A percentile compares a stretch with the other conserved stretches of the same genome.
Conservation (phyloP, 2,888 invertebrate species). For the Ligdia adustata region DNA sequence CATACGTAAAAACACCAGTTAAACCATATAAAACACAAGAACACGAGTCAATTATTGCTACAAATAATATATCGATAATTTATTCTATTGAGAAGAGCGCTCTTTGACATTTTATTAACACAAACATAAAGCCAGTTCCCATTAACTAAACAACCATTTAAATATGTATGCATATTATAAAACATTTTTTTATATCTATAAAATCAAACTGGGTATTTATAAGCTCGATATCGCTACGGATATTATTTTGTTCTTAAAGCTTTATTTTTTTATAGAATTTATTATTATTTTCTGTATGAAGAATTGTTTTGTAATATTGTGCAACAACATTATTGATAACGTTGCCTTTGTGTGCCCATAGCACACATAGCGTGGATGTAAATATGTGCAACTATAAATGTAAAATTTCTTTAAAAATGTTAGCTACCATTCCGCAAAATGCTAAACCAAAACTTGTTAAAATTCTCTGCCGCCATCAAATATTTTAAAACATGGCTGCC, state of each 20-base stretch:
- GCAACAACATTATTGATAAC: too few relatives aligned
- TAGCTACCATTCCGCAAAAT: conserved; percentile 20
- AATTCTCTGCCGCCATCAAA: conserved; percentile 43
- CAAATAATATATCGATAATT: conserved; percentile 15
- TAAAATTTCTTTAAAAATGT: background rate
- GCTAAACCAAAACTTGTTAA: conserved; percentile 47
- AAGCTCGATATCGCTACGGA: too few relatives aligned
- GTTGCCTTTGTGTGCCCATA: too few relatives aligned
- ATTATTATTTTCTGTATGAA: too few relatives aligned
- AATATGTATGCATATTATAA: conserved; percentile 4
- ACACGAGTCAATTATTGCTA: conserved; percentile 6
- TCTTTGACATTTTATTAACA: conserved; percentile 12
- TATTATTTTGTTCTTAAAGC: too few relatives aligned
- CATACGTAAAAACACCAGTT: conserved; percentile 4
- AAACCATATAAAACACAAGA: conserved; percentile 4
- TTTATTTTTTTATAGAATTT: too few relatives aligned
- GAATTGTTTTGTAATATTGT: too few relatives aligned
- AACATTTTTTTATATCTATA: conserved; percentile 13
- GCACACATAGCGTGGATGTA: too few relatives aligned
- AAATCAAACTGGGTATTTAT: too few relatives aligned
- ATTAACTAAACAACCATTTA: conserved; percentile 9
- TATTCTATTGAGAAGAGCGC: conserved; percentile 16
- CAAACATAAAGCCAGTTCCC: conserved; percentile 2
- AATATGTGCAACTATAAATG: too few relatives aligned
- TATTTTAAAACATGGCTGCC: conserved; percentile 45